Percentiles rank a stretch among this genome's conserved stretches.
Conservation (phyloP, 1,140 invertebrate species). For the Fopius arisanus region DNA sequence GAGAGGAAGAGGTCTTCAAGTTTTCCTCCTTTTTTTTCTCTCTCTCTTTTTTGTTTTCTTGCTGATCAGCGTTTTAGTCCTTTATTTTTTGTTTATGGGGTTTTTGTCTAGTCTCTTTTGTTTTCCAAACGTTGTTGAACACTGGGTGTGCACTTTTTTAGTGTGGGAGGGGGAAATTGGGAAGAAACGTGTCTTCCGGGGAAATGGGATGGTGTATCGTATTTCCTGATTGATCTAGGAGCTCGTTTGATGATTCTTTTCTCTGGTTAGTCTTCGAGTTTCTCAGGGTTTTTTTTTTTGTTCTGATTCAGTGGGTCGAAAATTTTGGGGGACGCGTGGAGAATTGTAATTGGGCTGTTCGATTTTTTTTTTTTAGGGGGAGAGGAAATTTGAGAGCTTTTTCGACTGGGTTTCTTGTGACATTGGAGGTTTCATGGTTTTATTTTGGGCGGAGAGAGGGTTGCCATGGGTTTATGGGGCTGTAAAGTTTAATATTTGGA, state of each 20-base stretch:
- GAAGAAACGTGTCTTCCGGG: background rate
- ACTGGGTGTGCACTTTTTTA: background rate
- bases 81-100: background rate
- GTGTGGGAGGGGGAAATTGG: background rate
- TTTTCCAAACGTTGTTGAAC: background rate
- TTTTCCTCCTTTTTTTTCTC: conserved; percentile 15
- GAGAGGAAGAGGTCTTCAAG: conserved; percentile 46
- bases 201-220: conserved; percentile 25
- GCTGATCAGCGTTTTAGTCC: conserved; percentile 3
- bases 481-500: background rate
- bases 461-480: background rate
- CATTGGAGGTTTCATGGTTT: background rate
- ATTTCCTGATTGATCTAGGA: conserved; percentile 28
- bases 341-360: conserved; percentile 3
- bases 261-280: background rate
- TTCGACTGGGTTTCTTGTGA: background rate
- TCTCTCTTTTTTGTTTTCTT: background rate
- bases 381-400: conserved; percentile 5
- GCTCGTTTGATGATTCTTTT: conserved; percentile 18
- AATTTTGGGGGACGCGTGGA: background rate
- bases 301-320: background rate
- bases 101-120: background rate
- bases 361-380: background rate
- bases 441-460: background rate
- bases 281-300: conserved; percentile 8